Conservation (phyloP, 2,888 invertebrate genomes). For the Papilio gigon region DNA sequence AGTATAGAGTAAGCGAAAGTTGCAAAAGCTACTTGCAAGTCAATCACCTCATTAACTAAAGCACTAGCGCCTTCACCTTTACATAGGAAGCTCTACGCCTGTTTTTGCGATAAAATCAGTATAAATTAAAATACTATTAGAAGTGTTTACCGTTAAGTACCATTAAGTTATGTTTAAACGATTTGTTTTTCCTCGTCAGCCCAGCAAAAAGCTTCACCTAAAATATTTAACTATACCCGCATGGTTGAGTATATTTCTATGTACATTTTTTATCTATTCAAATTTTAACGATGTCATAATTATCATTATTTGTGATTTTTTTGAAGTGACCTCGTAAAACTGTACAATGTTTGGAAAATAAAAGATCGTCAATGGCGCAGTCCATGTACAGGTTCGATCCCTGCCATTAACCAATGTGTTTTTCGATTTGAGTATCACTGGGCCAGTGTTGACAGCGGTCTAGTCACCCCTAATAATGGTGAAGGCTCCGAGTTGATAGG, state of each 20-base stretch:
- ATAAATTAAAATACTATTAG: conserved; percentile 30
- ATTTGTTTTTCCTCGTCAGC: conserved; percentile 38
- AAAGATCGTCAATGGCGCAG: too few relatives aligned
- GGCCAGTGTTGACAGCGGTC: too few relatives aligned
- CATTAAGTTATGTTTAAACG: conserved; percentile 17
- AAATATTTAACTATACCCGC: conserved; percentile 21
- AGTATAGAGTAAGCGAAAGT: conserved; percentile 44
- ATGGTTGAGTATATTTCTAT: conserved; percentile 16
- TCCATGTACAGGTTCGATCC: too few relatives aligned
- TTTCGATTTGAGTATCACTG: too few relatives aligned
- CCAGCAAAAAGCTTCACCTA: conserved; percentile 16
- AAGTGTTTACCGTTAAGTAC: conserved; percentile 19
- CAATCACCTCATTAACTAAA: conserved; percentile 26
- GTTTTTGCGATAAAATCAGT: conserved; percentile 29
- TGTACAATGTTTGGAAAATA: conserved; percentile 1
- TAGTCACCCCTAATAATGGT: too few relatives aligned
- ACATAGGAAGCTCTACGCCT: conserved; percentile 9
- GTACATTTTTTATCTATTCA: conserved; percentile 19
- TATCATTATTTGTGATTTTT: background rate
- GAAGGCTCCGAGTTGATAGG: too few relatives aligned
- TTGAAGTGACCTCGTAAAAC: background rate
- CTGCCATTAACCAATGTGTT: too few relatives aligned
- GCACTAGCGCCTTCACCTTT: conserved; percentile 23
- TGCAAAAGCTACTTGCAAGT: conserved; percentile 26
- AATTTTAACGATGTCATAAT: conserved; percentile 8